Evolutionary conservation across 2,113 vertebrate species (phyloP), one percentile per base, ranked within the genome.

Genomic region (Solea senegalensis): DNA sequence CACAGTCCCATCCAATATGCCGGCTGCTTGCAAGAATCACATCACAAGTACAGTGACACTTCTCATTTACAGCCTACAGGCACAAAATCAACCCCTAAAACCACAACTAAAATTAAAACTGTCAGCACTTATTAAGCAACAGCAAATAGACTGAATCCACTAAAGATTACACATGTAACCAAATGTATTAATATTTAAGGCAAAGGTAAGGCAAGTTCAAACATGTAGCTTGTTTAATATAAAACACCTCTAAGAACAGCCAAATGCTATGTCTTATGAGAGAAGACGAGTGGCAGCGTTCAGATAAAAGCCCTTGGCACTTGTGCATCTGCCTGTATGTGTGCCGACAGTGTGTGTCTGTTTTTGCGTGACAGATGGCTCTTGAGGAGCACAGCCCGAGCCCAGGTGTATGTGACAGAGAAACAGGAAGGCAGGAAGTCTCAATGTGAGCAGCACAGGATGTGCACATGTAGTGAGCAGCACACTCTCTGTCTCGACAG

Each of bases 371-470:
- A 85, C 82, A 91, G 84, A 87, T 78, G 89, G 84, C 80, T 75
- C 73, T 85, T 48, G 67, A 45, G 80, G 65, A 82, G 69, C 58
- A 39, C 80, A 70, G 78, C 77, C 65, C 50, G 72, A 72, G 78
- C 77, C 75, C 90, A 89, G 90, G 88, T 90, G 90, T 82, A 65
- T 65, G 78, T 56, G 78, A 74, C 82, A 84, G 84, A 84, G 74
- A 82, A 83, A 90, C 82, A 90, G 89, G 80, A 87, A 87, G 81
- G 68, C 81, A 87, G 90, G 85, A 90, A 89, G 87, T 77, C 72
- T 80, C 54, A 53, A 59, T 72, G 70, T 34, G 72, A 85, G 78
- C 85, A 67, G 71, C 87, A 89, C 91, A 91, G 89, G 88, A 91
- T 85, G 85, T 85, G 86, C 65, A 67, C 69, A 45, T 69, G 80